Evolutionary conservation across 2,797 vertebrate genomes (phyloP).

Genomic region (Antennarius maculatus): DNA sequence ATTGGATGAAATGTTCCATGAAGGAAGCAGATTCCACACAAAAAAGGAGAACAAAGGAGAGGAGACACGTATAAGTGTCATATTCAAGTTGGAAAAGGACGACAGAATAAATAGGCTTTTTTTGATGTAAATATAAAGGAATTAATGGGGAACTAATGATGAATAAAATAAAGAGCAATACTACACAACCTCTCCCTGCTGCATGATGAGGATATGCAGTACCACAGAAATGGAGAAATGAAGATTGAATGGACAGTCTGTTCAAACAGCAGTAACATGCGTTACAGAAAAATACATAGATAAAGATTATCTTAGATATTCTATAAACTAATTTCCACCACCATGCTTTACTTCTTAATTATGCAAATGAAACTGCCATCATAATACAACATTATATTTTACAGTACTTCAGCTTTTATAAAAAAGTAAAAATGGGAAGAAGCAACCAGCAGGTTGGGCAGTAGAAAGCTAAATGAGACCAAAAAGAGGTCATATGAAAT

Average conservation of each 20-base stretch:
- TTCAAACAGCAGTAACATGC: constrained; percentile 65
- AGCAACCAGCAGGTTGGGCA: constrained; percentile 34
- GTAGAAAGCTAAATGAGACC: constrained; percentile 53
- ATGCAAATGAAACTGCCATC: constrained; percentile 42
- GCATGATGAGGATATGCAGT: constrained; percentile 46
- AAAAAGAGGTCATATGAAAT: constrained; percentile 52
- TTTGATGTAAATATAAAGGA: constrained; percentile 43
- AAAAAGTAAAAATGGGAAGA: constrained; percentile 31
- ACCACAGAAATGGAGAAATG: constrained; percentile 39
- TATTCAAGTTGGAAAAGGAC: constrained; percentile 80
- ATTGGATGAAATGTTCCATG: constrained; percentile 99
- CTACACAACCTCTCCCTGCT: constrained; percentile 33
- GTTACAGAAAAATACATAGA: constrained; percentile 78
- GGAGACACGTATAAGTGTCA: constrained; percentile 91
- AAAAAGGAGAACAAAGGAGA: constrained; percentile 84
- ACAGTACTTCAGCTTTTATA: constrained; percentile 51
- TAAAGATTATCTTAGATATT: constrained; percentile 61
- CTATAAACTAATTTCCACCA: constrained; percentile 39
- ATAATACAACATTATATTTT: constrained; percentile 36
- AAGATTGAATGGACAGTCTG: constrained; percentile 17
- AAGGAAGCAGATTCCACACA: constrained; percentile 96
- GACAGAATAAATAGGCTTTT: constrained; percentile 75
- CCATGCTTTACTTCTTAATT: constrained; percentile 45
- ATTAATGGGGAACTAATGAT: constrained; percentile 35
- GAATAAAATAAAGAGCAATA: constrained; percentile 16